Conservation (phyloP, 2,113 vertebrate genomes). For the Onychostoma macrolepis region DNA sequence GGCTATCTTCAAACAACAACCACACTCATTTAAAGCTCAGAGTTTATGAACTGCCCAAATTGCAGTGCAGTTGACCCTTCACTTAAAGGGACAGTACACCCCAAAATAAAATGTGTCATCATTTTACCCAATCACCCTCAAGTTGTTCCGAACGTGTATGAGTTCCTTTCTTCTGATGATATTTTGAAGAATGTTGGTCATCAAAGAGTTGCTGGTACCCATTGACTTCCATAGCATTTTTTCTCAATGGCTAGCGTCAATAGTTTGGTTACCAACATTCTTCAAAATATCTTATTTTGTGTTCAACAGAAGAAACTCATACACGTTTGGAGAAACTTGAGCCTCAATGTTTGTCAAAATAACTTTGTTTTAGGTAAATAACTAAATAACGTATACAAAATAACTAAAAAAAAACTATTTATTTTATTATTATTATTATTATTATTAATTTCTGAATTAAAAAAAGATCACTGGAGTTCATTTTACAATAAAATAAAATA, state of each 20-base stretch:
- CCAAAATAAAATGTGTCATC: not conserved
- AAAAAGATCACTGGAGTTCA: no score
- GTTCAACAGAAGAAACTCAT: no score
- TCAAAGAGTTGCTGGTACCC: no score
- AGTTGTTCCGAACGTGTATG: not conserved
- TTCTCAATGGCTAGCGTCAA: not conserved
- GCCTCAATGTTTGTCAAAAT: no score
- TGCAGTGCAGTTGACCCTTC: conserved; percentile 38
- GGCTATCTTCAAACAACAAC: conserved; percentile 68
- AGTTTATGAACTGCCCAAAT: not conserved
- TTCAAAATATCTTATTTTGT: not conserved
- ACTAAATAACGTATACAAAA: no score
- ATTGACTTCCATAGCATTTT: not conserved
- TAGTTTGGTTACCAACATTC: not conserved
- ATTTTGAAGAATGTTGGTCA: no score
- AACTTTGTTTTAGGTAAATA: no score
- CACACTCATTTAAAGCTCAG: conserved; percentile 69
- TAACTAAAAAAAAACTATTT: no score
- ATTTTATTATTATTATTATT: no score
- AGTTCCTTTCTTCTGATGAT: not conserved
- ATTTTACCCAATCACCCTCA: not conserved
- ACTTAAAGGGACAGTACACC: not conserved
- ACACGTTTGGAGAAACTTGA: no score
- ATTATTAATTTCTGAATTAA: no score
- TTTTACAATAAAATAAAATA: no score